Conservation (phyloP, 2,113 vertebrate genomes). For the Rhadina sibilatrix region DNA sequence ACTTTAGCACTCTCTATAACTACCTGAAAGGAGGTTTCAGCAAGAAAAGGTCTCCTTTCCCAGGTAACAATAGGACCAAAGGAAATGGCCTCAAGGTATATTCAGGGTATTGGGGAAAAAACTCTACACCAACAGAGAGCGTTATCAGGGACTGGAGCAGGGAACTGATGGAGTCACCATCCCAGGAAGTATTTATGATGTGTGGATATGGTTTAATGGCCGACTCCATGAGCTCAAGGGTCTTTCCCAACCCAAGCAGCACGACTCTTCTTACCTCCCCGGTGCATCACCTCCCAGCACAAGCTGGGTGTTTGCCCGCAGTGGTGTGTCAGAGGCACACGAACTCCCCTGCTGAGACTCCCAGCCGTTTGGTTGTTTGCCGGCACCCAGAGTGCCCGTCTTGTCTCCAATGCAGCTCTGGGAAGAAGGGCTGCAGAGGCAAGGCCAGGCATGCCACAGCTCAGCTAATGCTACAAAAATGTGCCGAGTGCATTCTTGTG, state of each 20-base stretch:
- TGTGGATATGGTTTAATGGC: background rate
- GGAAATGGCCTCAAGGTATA: background rate
- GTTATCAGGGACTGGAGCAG: background rate
- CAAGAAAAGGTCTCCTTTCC: background rate
- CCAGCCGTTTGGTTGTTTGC: background rate
- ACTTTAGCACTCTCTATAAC: background rate
- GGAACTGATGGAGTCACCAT: background rate
- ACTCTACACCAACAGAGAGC: background rate
- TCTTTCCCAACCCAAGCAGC: background rate
- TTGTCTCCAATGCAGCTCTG: background rate
- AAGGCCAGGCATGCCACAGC: background rate
- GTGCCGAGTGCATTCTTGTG: background rate
- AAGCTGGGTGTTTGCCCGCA: background rate
- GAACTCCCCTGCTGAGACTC: background rate
- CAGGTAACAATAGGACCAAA: background rate
- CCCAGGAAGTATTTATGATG: background rate
- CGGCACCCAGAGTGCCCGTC: background rate
- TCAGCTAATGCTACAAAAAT: conserved; percentile 1
- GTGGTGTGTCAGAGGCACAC: rapidly evolving
- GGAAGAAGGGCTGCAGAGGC: background rate
- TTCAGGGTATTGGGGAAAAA: background rate
- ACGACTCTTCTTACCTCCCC: background rate
- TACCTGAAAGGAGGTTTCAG: background rate
- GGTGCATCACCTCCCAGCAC: background rate
- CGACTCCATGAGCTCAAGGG: background rate